Conservation (phyloP, 1,140 invertebrate genomes). For the Heliconius hewitsoni region DNA sequence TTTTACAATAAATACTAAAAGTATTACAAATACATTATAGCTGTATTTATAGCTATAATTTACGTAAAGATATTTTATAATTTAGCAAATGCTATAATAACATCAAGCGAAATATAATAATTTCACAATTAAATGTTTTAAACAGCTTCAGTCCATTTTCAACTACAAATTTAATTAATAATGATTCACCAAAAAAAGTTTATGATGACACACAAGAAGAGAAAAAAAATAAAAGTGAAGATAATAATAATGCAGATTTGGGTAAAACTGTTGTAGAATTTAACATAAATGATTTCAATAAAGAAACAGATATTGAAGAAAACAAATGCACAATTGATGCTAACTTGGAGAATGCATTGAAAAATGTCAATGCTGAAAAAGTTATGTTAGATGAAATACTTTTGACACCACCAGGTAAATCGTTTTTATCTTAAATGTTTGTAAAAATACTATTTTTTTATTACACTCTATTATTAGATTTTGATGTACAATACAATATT, state of each 20-base stretch:
- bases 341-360: conserved; percentile 64
- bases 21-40: too few relatives aligned
- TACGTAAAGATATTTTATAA: too few relatives aligned
- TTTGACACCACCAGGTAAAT: conserved; percentile 56
- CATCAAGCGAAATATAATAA: too few relatives aligned
- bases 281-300: conserved; percentile 1
- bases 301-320: conserved; percentile 11
- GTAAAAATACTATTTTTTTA: too few relatives aligned
- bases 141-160: conserved; percentile 66
- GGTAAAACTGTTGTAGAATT: neutral
- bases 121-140: neutral
- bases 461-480: too few relatives aligned
- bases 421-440: too few relatives aligned
- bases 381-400: conserved; percentile 58
- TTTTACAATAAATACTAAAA: too few relatives aligned
- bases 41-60: too few relatives aligned
- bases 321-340: conserved; percentile 58
- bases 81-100: too few relatives aligned
- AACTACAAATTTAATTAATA: conserved; percentile 51
- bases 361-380: conserved; percentile 52
- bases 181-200: conserved; percentile 37
- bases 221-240: conserved; percentile 17
- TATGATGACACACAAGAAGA: conserved; percentile 44
- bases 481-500: too few relatives aligned
- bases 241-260: conserved; percentile 7